Percentiles rank a stretch among this genome's conserved stretches.
These are phyloP conservation scores for Tinea pellionella DNA, from an alignment of 2,888 invertebrate species.

Conservation along the genomic window DNA sequence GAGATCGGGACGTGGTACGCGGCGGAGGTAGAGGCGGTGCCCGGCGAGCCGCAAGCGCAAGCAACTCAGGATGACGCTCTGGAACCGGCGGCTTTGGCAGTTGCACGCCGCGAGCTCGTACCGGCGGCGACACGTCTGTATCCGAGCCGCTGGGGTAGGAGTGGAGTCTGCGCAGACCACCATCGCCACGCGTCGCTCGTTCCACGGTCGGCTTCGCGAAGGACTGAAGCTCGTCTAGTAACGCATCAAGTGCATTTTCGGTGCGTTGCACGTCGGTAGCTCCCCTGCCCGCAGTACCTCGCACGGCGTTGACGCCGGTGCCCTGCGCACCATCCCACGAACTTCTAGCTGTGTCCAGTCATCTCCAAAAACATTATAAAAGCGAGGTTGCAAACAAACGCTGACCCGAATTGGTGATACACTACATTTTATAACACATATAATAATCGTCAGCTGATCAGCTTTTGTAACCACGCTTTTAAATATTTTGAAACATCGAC, in stretches of 20 bases:
- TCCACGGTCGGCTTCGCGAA: constrained; percentile 77
- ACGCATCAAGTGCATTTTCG: constrained; percentile 97
- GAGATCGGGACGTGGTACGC: constrained; percentile 89
- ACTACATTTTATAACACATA: neutral
- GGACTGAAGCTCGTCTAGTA: constrained; percentile 93
- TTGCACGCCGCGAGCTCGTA: constrained; percentile 71
- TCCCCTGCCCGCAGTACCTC: constrained; percentile 36
- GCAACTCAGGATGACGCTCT: constrained; percentile 82
- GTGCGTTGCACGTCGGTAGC: constrained; percentile 70
- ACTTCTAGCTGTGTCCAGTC: constrained; percentile 47
- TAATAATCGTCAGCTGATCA: neutral
- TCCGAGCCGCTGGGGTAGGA: constrained; percentile 90
- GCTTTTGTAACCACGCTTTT: constrained; percentile 44
- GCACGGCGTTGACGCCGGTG: constrained; percentile 34
- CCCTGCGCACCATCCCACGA: constrained; percentile 56
- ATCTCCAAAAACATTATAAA: constrained; percentile 41
- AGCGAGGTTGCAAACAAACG: constrained; percentile 42
- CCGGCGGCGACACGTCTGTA: constrained; percentile 81
- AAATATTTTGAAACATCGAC: constrained; percentile 33
- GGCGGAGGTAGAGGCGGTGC: constrained; percentile 92
- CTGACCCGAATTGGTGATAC: constrained; percentile 12
- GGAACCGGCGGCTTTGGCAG: constrained; percentile 83
- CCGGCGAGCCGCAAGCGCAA: constrained; percentile 77
- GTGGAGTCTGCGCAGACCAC: constrained; percentile 79
- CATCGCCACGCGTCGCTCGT: constrained; percentile 53